Percentiles rank a stretch among this genome's conserved stretches.
Conservation (phyloP, 2,113 vertebrate genomes). For the Grantiella picta region DNA sequence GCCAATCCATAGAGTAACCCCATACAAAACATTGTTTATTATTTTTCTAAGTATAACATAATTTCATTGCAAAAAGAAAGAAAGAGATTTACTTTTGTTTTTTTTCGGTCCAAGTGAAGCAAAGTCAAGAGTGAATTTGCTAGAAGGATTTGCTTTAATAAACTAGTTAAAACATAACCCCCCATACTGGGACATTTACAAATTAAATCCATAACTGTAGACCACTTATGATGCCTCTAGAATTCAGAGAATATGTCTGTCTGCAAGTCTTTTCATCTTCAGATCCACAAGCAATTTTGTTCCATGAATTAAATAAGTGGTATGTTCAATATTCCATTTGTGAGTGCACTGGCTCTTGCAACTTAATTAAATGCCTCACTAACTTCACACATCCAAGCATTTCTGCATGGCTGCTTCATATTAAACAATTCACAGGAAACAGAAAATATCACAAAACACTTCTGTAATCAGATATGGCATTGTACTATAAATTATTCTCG, state of each 20-base stretch:
- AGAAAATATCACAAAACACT: not conserved
- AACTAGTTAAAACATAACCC: not conserved
- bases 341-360: not conserved
- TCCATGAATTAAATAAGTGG: not conserved
- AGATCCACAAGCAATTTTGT: not conserved
- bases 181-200: not conserved
- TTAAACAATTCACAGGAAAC: not conserved
- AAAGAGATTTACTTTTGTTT: not conserved
- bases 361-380: slow-evolving; percentile 31
- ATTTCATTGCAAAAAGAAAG: not conserved
- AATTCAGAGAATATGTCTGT: not conserved
- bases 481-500: not conserved
- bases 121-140: not conserved
- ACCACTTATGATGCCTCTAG: not conserved
- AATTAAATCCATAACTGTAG: not conserved
- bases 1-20: not conserved
- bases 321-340: not conserved
- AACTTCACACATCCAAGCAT: not conserved
- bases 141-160: not conserved
- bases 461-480: not conserved
- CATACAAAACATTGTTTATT: not conserved
- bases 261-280: not conserved
- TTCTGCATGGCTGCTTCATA: slow-evolving; percentile 4
- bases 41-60: not conserved
- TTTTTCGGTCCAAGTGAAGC: not conserved